A percentile compares a stretch with the other conserved stretches of the same genome.
Conservation (phyloP, 64 coral and sea anemone species). For the Astreopora myriophthalma region DNA sequence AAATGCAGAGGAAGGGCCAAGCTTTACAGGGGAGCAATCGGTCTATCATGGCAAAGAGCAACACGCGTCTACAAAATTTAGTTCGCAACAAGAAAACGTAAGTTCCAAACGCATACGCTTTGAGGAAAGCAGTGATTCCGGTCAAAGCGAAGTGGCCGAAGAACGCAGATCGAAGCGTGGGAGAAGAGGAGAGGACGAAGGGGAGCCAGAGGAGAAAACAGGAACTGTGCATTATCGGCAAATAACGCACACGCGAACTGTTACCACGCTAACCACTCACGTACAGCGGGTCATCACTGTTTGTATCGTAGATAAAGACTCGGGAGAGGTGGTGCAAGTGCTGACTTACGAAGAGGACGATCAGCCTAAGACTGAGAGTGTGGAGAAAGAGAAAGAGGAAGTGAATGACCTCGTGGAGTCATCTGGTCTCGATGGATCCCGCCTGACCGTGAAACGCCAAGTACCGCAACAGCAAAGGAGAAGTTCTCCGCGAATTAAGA, state of each 20-base stretch:
- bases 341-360: conserved; percentile 28
- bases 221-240: neutral
- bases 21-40: neutral
- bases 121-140: neutral
- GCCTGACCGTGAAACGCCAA: neutral
- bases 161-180: neutral
- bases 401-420: conserved; percentile 10
- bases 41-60: neutral
- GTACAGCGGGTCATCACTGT: conserved; percentile 24
- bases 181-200: neutral
- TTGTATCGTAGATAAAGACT: neutral
- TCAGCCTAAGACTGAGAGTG: neutral
- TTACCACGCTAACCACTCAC: conserved; percentile 38
- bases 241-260: neutral
- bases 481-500: conserved; percentile 16
- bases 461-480: neutral
- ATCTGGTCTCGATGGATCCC: neutral
- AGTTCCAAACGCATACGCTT: neutral
- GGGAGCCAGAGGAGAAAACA: neutral
- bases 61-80: neutral
- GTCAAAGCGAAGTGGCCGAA: neutral
- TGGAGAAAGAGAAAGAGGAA: conserved; percentile 17
- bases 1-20: neutral
- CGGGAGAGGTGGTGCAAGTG: conserved; percentile 9
- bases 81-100: neutral